Evolutionary conservation across 1,140 invertebrate species (phyloP), one percentile per base, ranked within the genome.

Genomic region (Stenopsyche tienmushanensis): DNA sequence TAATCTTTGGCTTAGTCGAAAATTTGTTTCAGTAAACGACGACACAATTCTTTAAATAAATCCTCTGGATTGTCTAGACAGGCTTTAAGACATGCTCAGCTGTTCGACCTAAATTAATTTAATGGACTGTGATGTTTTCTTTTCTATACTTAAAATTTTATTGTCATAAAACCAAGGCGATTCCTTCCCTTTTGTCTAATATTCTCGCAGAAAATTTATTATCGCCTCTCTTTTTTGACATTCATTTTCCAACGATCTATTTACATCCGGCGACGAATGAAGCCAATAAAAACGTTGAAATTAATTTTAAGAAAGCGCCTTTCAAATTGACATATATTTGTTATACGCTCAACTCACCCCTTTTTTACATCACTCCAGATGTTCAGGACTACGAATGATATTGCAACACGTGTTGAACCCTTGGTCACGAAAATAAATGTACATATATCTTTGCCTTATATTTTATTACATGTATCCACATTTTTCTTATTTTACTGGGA

Each of bases 31-130:
- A 52, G 9, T 9, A 20, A 24, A 21, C 21, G 2, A n/a, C 5
- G 3, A 15, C 49, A 3, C n/a, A 3, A 24, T 24, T 52, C 23
- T 52, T 52, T 52, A 52, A 52, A 52, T 52, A 52, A 52, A 54
- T 34, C 15, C 25, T 10, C 26, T 3, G 20, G 26, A 54, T 54
- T 54, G 52, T 34, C 52, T 54, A 54, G 52, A 54, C 26, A 21
- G 13, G 7, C 17, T 8, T 21, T 53, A n/a, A n/a, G 29, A 66
- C 17, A 26, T 53, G 47, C 23, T 59, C 65, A 66, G 65, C 65
- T 66, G 65, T 66, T 62, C 25, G 34, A 34, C 58, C 41, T 66
- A 66, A 66, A 66, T 66, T 62, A 60, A 66, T 62, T 62, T 66
- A 66, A 66, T 60, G 58, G 49, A 15, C 29, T 50, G 42, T 57